Conservation (phyloP, 2,797 vertebrate genomes). For the Ciconia nigra region DNA sequence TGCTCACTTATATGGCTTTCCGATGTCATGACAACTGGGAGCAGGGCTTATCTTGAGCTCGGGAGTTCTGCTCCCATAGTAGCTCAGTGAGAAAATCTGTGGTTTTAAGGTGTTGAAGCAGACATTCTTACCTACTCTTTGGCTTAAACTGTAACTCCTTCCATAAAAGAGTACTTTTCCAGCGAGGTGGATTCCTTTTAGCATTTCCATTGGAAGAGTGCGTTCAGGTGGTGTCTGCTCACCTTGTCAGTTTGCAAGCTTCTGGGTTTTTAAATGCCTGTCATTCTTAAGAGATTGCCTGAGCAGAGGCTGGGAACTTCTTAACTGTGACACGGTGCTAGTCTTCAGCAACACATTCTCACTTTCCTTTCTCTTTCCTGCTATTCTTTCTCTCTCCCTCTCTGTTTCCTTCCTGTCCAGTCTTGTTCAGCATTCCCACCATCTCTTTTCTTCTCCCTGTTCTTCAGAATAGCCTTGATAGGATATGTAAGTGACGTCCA, state of each 20-base stretch:
- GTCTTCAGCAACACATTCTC: background rate
- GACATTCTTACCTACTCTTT: background rate
- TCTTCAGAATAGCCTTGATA: background rate
- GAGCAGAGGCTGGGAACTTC: background rate
- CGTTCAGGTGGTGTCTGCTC: background rate
- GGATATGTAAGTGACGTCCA: background rate
- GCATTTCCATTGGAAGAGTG: background rate
- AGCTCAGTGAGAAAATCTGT: background rate
- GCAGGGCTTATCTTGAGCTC: background rate
- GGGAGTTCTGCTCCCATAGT: background rate
- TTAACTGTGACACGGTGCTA: background rate
- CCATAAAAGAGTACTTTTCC: background rate
- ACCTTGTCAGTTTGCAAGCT: background rate
- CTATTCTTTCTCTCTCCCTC: background rate
- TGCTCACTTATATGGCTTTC: background rate
- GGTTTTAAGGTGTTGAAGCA: background rate
- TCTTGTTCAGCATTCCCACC: background rate
- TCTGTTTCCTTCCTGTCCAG: background rate
- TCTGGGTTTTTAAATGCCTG: background rate
- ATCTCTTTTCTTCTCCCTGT: background rate
- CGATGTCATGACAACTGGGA: background rate
- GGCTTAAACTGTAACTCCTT: background rate
- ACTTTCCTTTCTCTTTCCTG: background rate
- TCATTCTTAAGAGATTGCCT: background rate
- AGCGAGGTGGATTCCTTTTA: background rate